phyloP scores from a whole-genome alignment of 2,797 vertebrate species.

The Hemibagrus guttatus region DNA sequence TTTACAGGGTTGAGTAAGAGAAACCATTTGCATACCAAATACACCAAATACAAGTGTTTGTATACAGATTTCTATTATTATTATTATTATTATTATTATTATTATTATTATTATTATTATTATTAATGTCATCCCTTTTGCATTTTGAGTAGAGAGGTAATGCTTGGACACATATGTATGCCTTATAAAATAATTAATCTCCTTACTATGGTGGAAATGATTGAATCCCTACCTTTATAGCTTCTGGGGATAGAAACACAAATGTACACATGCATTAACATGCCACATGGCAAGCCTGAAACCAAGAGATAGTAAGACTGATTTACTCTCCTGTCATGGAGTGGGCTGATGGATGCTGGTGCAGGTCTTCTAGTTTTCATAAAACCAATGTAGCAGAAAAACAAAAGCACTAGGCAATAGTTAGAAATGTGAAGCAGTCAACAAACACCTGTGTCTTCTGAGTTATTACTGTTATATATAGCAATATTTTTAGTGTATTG shows the following conservation, averaged over 20 bases:
- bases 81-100: not conserved
- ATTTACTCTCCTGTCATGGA: not conserved
- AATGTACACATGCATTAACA: not conserved
- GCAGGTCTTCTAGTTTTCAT: slow-evolving; percentile 1
- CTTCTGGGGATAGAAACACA: not conserved
- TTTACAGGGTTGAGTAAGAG: not conserved
- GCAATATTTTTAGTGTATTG: not conserved
- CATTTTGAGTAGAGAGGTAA: not conserved
- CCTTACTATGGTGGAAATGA: not conserved
- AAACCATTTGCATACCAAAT: not conserved
- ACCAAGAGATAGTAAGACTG: not conserved
- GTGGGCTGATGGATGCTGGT: not conserved
- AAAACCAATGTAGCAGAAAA: not conserved
- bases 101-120: not conserved
- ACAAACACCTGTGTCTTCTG: not conserved
- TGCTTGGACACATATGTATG: not conserved
- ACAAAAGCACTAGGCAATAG: not conserved
- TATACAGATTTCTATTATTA: not conserved
- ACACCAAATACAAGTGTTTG: not conserved
- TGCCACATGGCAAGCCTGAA: not conserved
- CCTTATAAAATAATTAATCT: not conserved
- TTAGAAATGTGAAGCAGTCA: not conserved
- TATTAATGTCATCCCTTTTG: not conserved
- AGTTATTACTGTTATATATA: not conserved
- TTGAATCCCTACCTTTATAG: not conserved